These are phyloP conservation scores for Probosciger aterrimus DNA, from an alignment of 2,113 vertebrate species.

Conservation along the genomic window DNA sequence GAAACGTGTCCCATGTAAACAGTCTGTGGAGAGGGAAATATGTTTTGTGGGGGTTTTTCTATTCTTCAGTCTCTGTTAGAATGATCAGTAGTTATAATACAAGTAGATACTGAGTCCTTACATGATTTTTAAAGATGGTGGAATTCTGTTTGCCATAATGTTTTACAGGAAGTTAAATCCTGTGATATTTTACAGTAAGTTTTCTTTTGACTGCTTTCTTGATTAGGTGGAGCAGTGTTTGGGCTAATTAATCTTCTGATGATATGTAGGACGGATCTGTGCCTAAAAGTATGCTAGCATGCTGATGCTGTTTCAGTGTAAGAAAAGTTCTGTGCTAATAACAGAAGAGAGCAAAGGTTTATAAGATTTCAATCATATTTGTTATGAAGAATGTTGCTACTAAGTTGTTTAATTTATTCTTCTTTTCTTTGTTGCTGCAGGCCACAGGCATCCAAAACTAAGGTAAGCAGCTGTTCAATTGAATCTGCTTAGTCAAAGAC, in stretches of 20 bases:
- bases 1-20: neutral
- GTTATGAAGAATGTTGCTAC: conserved; percentile 38
- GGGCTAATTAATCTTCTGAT: conserved; percentile 8
- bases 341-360: conserved; percentile 71
- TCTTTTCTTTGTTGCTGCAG: conserved; percentile 71
- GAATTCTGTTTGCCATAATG: neutral
- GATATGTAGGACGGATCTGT: conserved; percentile 61
- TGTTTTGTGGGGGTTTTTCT: fast-evolving
- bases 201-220: neutral
- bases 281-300: conserved; percentile 72
- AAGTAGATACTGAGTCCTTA: neutral
- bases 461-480: conserved; percentile 78
- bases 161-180: neutral
- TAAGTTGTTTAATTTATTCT: conserved; percentile 27
- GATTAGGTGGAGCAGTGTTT: neutral
- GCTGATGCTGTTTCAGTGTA: conserved; percentile 72
- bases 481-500: neutral
- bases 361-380: conserved; percentile 49
- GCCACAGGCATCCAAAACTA: conserved; percentile 71
- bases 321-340: conserved; percentile 80
- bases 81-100: neutral
- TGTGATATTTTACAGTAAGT: neutral
- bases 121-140: neutral
- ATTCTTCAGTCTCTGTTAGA: neutral
- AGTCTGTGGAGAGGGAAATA: neutral